Percentiles rank a stretch among this genome's conserved stretches.
These are phyloP conservation scores for Melipona beecheii DNA, from an alignment of 2,888 invertebrate genomes.

Conservation along the genomic window DNA sequence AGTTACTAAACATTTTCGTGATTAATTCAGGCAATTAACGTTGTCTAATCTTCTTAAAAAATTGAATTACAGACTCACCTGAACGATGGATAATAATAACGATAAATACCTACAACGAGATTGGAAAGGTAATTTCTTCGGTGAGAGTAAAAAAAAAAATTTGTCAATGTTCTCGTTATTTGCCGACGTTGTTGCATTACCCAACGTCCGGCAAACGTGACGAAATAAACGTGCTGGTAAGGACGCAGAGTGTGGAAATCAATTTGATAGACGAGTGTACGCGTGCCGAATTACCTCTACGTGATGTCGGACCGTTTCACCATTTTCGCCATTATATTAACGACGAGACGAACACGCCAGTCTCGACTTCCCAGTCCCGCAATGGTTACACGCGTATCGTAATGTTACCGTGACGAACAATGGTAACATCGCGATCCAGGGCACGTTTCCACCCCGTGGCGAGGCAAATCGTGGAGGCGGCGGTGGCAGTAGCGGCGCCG, in stretches of 20 bases:
- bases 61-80: background rate
- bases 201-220: constrained; percentile 65
- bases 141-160: background rate
- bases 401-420: constrained; percentile 72
- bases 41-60: background rate
- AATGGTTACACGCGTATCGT: constrained; percentile 73
- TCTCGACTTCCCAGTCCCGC: constrained; percentile 66
- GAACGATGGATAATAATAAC: background rate
- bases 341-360: constrained; percentile 75
- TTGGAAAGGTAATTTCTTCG: background rate
- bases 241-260: constrained; percentile 79
- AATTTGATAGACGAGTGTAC: constrained; percentile 82
- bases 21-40: background rate
- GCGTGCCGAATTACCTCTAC: constrained; percentile 84
- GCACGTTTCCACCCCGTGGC: constrained; percentile 75
- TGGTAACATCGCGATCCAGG: constrained; percentile 77
- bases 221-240: constrained; percentile 67
- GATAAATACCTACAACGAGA: background rate
- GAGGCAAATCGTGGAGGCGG: constrained; percentile 61
- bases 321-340: constrained; percentile 83
- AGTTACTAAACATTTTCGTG: background rate
- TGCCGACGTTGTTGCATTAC: constrained; percentile 33
- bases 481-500: background rate
- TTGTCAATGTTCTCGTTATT: constrained; percentile 39
- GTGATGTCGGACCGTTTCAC: constrained; percentile 83